Base-by-base conservation (phyloP, 30 jellyfish, hydroid and myxozoan species). In the Pelagia noctiluca region DNA sequence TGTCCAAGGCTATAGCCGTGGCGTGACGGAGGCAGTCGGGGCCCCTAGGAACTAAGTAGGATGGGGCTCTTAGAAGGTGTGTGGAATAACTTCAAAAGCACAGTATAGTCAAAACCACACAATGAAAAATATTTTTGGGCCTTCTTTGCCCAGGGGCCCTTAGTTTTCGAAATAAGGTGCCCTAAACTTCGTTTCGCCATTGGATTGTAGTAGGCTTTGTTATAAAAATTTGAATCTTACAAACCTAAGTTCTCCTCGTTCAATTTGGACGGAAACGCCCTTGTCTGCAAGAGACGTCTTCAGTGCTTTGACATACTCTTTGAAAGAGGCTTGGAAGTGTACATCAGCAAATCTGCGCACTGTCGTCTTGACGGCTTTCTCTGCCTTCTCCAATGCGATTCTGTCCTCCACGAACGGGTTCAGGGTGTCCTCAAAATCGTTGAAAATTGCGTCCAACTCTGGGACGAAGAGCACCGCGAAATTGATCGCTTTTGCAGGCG, bases 391-490 rank as follows among this genome's bases (percentile, higher is more conserved):
- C 54, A 77, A 38, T 33, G 88, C 88, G 1, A 77, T 77, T 3
- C 88, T 35, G 48, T 77, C 61, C 60, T 77, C 78, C 21, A 77
- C 88, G n/a, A 77, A 77, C 60, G 88, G 61, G 30, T 77, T 77
- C 50, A 77, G 47, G 21, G 53, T 52, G 12, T 47, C 47, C 72
- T 77, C 70, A 34, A 77, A 77, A 36, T 77, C 88, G 23, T 23
- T 77, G 88, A 77, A 77, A 8, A 77, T 33, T 3, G 31, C 37
- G 23, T 77, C 88, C 28, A 77, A 0, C 0, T 77, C 79, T 7
- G 78, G 79, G 28, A 77, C 61, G 57, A 54, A 73, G 63, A 77
- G 57, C 2, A 3, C 4, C 4, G 2, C 26, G 26, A 52, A 52
- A 30, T 19, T 8, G 68, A 52, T 8, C 26, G 50, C 31, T 72